Evolutionary conservation across 1,140 invertebrate species (phyloP).

Genomic region (Rhyzopertha dominica): DNA sequence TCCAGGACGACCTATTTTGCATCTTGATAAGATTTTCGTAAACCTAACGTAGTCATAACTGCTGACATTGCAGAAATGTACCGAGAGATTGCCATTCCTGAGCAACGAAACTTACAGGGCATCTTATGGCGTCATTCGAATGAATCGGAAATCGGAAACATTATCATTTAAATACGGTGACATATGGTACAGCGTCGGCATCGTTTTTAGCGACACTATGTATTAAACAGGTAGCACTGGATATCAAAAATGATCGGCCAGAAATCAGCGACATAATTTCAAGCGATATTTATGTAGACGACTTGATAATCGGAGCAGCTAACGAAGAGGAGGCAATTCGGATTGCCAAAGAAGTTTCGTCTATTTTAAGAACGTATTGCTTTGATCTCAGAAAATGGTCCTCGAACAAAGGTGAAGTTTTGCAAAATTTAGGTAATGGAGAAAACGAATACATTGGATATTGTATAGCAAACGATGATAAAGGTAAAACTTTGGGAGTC

Average conservation of each 20-base stretch:
- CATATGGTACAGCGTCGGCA: constrained; percentile 31
- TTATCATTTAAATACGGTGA: constrained; percentile 31
- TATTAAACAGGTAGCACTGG: constrained; percentile 20
- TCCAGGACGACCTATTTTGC: constrained; percentile 30
- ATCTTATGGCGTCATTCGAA: constrained; percentile 41
- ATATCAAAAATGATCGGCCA: constrained; percentile 11
- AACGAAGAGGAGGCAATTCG: constrained; percentile 17
- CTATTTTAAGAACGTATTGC: constrained; percentile 15
- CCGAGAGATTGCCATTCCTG: constrained; percentile 39
- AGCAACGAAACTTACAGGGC: constrained; percentile 38
- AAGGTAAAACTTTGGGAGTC: constrained; percentile 10
- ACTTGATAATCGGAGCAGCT: constrained; percentile 22
- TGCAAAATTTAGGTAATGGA: not conserved
- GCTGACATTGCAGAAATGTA: constrained; percentile 49
- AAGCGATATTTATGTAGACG: constrained; percentile 25
- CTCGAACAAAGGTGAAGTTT: constrained; percentile 21
- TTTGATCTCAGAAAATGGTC: constrained; percentile 45
- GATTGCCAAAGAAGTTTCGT: constrained; percentile 22
- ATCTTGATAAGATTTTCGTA: constrained; percentile 29
- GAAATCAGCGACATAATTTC: not conserved
- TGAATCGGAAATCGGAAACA: constrained; percentile 22
- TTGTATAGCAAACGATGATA: constrained; percentile 7
- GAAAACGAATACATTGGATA: not conserved
- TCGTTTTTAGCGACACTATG: constrained; percentile 30
- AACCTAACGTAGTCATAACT: constrained; percentile 16